phyloP scores from a whole-genome alignment of 2,113 vertebrate species.

The Macaca mulatta region DNA sequence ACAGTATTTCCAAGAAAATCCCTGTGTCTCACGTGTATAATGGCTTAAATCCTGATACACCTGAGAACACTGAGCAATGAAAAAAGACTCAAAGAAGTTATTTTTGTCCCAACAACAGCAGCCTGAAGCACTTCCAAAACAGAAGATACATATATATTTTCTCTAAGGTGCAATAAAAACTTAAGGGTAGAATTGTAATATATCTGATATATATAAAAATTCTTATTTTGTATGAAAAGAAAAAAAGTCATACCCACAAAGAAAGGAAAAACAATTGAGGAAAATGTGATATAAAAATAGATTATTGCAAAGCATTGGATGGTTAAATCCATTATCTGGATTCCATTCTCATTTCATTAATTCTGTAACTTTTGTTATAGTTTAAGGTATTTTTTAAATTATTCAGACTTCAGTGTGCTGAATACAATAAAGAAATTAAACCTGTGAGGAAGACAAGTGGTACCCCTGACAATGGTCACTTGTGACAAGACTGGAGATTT shows the following conservation, averaged over 20 bases:
- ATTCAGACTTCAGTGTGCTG: neutral
- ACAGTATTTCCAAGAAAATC: neutral
- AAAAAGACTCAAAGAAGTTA: neutral
- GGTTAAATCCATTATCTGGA: neutral
- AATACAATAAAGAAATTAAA: neutral
- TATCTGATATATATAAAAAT: neutral
- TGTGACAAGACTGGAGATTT: neutral
- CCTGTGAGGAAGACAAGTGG: neutral
- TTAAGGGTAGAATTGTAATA: neutral
- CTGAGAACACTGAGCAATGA: neutral
- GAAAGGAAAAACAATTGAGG: neutral
- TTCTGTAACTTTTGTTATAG: neutral
- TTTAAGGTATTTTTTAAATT: conserved; percentile 25
- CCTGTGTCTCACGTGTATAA: no score
- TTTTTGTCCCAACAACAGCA: neutral
- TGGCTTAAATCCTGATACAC: neutral
- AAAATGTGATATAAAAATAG: neutral
- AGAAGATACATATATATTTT: neutral
- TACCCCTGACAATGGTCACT: neutral
- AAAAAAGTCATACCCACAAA: neutral
- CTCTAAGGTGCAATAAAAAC: neutral
- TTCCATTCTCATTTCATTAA: neutral
- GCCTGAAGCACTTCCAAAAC: neutral
- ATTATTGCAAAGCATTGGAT: neutral
- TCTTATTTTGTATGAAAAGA: neutral